Percentiles rank a stretch among this genome's conserved stretches.
Evolutionary conservation across 2,113 vertebrate species (phyloP).

Genomic region (Myotis brandtii): DNA sequence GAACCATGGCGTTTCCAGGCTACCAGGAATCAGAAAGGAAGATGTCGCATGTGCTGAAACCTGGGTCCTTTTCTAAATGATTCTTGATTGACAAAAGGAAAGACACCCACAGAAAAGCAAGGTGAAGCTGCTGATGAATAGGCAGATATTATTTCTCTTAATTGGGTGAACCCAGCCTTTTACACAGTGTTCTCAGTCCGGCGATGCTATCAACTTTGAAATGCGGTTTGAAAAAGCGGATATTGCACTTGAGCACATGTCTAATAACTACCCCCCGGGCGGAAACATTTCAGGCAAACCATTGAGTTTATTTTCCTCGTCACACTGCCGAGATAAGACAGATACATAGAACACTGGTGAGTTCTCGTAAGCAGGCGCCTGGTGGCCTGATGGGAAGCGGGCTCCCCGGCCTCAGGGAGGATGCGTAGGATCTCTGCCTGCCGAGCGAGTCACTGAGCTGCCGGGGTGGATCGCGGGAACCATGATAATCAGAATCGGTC

Average conservation of each 20-base stretch:
- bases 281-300: conserved; percentile 75
- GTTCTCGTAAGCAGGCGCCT: conserved; percentile 81
- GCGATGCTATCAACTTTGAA: conserved; percentile 70
- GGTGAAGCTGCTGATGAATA: neutral
- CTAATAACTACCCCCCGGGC: conserved; percentile 17
- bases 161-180: conserved; percentile 22
- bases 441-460: neutral
- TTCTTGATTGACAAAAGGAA: conserved; percentile 40
- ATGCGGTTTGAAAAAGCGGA: conserved; percentile 74
- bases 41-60: neutral
- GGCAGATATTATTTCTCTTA: conserved; percentile 47
- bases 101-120: conserved; percentile 63
- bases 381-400: conserved; percentile 78
- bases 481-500: conserved; percentile 73
- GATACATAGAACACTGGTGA: neutral
- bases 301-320: conserved; percentile 9
- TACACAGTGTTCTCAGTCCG: neutral
- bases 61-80: conserved; percentile 30
- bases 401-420: neutral
- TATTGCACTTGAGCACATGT: conserved; percentile 65
- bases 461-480: conserved; percentile 67
- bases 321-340: neutral
- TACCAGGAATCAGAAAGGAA: conserved; percentile 58
- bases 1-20: neutral
- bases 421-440: conserved; percentile 75